These are phyloP conservation scores for Cercopithecus neglectus DNA, from an alignment of 2,797 vertebrate species.

Conservation along the genomic window DNA sequence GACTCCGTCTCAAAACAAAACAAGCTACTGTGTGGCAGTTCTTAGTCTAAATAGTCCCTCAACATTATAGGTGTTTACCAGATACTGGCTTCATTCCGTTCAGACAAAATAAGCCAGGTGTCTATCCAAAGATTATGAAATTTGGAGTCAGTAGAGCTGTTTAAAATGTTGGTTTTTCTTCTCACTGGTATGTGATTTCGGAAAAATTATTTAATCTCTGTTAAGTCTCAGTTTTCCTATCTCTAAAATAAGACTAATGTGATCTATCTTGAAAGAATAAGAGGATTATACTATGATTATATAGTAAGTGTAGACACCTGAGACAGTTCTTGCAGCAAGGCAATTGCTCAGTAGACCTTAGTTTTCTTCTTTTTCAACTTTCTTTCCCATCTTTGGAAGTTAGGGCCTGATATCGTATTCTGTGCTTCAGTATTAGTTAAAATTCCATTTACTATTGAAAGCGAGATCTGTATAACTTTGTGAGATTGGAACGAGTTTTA, in stretches of 20 bases:
- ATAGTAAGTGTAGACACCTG: not conserved
- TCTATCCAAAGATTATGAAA: not conserved
- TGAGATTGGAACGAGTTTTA: not conserved
- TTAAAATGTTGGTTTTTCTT: not conserved
- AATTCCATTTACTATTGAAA: not conserved
- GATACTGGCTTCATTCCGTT: not conserved
- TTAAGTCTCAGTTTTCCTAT: not conserved
- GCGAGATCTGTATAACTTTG: not conserved
- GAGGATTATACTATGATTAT: not conserved
- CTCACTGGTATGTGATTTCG: not conserved
- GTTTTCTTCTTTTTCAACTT: not conserved
- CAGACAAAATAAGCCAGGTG: not conserved
- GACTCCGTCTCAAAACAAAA: not conserved
- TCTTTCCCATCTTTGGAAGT: not conserved
- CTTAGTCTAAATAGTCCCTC: no score
- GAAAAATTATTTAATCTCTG: not conserved
- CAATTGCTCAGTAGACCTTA: not conserved
- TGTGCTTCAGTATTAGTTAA: not conserved
- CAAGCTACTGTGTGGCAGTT: not conserved
- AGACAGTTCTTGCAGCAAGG: not conserved
- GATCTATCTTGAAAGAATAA: not conserved
- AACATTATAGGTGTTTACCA: not conserved
- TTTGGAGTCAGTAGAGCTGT: not conserved
- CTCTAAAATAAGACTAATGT: not conserved
- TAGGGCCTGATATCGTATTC: not conserved